phyloP scores from a whole-genome alignment of 2,113 vertebrate genomes.

The Prolemur simus region DNA sequence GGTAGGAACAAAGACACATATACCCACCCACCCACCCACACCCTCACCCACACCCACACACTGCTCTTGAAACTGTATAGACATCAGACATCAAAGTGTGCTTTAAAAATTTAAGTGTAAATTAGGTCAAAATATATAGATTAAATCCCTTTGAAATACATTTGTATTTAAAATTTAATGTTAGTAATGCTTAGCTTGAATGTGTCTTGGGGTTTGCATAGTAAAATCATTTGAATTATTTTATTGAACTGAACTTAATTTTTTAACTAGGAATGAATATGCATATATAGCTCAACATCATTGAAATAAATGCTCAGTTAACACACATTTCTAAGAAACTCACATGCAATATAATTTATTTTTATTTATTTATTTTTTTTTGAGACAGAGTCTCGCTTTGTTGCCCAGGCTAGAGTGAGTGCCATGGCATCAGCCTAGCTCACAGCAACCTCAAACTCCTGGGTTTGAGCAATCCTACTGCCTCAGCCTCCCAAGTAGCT shows the following conservation, averaged over 20 bases:
- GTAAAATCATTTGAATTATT: conserved; percentile 1
- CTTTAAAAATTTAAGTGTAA: not conserved
- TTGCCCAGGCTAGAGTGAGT: no score
- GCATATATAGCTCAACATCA: not conserved
- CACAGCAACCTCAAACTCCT: no score
- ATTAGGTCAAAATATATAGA: conserved; percentile 24
- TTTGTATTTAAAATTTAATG: conserved; percentile 55
- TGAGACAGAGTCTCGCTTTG: no score
- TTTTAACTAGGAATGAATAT: conserved; percentile 29
- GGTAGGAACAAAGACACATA: not conserved
- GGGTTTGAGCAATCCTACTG: no score
- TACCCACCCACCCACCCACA: not conserved
- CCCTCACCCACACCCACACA: not conserved
- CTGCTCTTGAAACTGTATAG: not conserved
- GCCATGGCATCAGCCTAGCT: no score
- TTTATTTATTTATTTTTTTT: no score
- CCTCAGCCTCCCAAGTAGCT: no score
- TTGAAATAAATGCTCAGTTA: not conserved
- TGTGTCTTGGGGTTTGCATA: conserved; percentile 10
- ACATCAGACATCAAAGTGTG: not conserved
- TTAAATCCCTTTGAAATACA: conserved; percentile 20
- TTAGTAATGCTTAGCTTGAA: not conserved
- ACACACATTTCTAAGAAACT: not conserved
- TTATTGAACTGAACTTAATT: not conserved
- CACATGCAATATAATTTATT: not conserved